Evolutionary conservation across 2,113 vertebrate species (phyloP).

Genomic region (Calcarius ornatus): DNA sequence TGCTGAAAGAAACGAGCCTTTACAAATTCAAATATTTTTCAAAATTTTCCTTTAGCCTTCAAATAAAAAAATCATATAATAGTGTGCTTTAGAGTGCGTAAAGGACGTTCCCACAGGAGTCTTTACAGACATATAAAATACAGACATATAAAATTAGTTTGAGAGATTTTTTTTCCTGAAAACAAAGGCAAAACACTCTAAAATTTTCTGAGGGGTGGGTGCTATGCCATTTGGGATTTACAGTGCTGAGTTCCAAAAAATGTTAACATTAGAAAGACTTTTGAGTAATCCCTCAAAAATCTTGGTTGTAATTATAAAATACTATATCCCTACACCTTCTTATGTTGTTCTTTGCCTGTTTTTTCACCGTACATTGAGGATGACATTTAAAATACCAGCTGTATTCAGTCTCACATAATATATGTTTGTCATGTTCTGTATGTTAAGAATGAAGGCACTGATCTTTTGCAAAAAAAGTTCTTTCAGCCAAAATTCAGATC

Average conservation of each 20-base stretch:
- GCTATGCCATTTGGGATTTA: neutral
- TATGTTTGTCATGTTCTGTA: neutral
- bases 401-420: neutral
- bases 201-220: neutral
- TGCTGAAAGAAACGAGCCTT: neutral
- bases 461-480: neutral
- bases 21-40: neutral
- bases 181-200: neutral
- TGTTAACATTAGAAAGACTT: neutral
- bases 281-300: neutral
- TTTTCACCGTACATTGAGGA: neutral
- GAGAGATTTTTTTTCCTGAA: neutral
- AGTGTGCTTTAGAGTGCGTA: neutral
- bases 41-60: neutral
- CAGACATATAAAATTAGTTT: neutral
- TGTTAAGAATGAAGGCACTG: neutral
- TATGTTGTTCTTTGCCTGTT: neutral
- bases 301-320: neutral
- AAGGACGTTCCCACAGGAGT: neutral
- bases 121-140: neutral
- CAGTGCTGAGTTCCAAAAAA: neutral
- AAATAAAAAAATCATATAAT: neutral
- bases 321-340: neutral
- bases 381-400: neutral
- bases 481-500: slow-evolving; percentile 4